Evolutionary conservation across 2,797 vertebrate genomes (phyloP).

Genomic region (Eptatretus atami): DNA sequence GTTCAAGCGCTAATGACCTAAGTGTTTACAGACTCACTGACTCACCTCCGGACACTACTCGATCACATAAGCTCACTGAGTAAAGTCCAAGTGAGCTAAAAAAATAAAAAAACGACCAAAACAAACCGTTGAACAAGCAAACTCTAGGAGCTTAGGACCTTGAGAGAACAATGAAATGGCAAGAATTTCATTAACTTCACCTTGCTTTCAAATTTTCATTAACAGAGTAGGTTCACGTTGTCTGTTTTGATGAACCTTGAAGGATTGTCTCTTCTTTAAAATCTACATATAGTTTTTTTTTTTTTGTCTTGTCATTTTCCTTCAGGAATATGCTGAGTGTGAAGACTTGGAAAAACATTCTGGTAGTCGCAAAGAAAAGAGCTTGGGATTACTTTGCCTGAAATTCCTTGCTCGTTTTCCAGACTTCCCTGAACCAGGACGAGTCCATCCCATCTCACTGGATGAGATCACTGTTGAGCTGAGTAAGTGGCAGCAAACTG

Average conservation of each 20-base stretch:
- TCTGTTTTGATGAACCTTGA: background rate
- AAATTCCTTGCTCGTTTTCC: constrained; percentile 67
- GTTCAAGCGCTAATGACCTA: too few species aligned
- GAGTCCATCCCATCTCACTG: constrained; percentile 49
- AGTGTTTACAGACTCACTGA: too few species aligned
- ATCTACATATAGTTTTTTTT: constrained; percentile 3
- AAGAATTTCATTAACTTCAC: too few species aligned
- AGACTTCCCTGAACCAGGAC: constrained; percentile 29
- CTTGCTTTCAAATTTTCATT: too few species aligned
- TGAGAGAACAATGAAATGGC: too few species aligned
- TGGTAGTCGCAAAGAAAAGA: constrained; percentile 73
- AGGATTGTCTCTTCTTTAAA: background rate
- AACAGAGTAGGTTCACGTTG: background rate
- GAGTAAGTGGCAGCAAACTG: constrained; percentile 22
- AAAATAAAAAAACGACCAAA: too few species aligned
- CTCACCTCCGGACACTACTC: too few species aligned
- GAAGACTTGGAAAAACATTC: constrained; percentile 51
- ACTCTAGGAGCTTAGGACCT: too few species aligned
- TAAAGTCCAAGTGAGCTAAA: too few species aligned
- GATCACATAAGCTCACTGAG: too few species aligned
- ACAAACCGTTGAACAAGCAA: too few species aligned
- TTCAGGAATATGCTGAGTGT: constrained; percentile 20
- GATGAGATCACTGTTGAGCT: constrained; percentile 68
- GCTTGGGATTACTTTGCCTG: constrained; percentile 57
- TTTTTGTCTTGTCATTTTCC: constrained; percentile 4